Conservation (phyloP, 2,113 vertebrate species). For the Formicarius rufipectus region DNA sequence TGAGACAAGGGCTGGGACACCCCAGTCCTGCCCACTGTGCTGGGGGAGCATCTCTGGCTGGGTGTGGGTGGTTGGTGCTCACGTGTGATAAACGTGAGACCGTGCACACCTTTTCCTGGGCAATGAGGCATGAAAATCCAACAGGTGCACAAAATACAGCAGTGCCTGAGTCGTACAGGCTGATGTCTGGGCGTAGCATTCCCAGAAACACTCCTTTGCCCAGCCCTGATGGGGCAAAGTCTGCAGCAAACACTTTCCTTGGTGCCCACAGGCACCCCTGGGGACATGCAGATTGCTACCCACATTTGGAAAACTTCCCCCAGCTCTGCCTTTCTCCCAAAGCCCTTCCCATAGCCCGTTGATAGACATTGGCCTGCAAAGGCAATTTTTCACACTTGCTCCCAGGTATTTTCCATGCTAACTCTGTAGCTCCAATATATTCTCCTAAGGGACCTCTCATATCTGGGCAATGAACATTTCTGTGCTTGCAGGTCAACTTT, state of each 20-base stretch:
- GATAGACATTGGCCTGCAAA: not conserved
- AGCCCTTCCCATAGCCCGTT: not conserved
- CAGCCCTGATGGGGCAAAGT: not conserved
- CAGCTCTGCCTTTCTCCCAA: not conserved
- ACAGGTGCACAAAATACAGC: not conserved
- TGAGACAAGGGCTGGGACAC: rapidly evolving
- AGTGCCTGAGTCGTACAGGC: rapidly evolving
- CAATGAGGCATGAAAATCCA: rapidly evolving
- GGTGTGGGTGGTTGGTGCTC: not conserved
- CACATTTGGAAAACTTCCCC: not conserved
- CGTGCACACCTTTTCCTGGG: rapidly evolving
- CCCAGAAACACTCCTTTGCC: not conserved
- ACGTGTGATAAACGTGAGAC: rapidly evolving
- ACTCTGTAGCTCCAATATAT: not conserved
- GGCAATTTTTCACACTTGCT: not conserved
- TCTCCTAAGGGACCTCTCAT: not conserved
- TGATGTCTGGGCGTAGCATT: not conserved
- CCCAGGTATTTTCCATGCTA: not conserved
- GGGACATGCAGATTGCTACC: rapidly evolving
- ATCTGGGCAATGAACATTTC: not conserved
- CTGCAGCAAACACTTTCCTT: rapidly evolving
- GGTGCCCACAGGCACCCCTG: rapidly evolving
- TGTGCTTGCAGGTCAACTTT: not conserved
- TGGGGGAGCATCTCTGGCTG: not conserved
- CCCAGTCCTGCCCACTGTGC: not conserved